Conservation (phyloP, 2,113 vertebrate species). For the Typhlomys cinereus region DNA sequence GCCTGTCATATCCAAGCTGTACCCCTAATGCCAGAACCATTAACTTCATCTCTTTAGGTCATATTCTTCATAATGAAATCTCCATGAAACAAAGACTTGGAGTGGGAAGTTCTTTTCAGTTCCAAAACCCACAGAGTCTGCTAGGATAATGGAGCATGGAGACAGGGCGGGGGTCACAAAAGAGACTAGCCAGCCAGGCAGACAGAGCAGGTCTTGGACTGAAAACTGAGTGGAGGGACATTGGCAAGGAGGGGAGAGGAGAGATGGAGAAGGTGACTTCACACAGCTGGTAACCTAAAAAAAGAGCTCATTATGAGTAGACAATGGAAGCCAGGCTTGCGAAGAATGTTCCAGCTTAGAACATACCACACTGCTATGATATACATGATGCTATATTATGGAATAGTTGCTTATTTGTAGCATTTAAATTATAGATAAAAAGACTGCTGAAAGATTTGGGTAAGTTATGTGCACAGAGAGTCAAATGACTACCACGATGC, state of each 20-base stretch:
- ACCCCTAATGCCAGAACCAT: not conserved
- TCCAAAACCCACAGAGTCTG: not conserved
- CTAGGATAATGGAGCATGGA: not conserved
- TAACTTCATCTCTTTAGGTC: conserved; percentile 32
- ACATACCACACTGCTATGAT: too few species aligned
- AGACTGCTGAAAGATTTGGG: not conserved
- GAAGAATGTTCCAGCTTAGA: not conserved
- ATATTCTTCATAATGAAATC: not conserved
- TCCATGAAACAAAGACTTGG: not conserved
- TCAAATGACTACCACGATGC: not conserved
- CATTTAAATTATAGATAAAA: not conserved
- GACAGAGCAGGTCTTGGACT: conserved; percentile 5
- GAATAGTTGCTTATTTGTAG: not conserved
- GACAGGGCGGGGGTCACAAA: not conserved
- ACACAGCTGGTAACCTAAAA: not conserved
- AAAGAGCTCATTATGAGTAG: not conserved
- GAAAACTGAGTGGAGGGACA: not conserved
- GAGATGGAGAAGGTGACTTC: not conserved
- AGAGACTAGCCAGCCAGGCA: conserved; percentile 11
- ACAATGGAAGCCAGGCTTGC: not conserved
- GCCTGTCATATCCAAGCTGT: not conserved
- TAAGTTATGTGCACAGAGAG: not conserved
- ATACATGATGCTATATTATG: not conserved
- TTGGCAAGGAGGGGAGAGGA: not conserved
- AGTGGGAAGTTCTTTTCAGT: conserved; percentile 1